These are phyloP conservation scores for Redunca redunca DNA, from an alignment of 2,113 vertebrate species.

Conservation along the genomic window DNA sequence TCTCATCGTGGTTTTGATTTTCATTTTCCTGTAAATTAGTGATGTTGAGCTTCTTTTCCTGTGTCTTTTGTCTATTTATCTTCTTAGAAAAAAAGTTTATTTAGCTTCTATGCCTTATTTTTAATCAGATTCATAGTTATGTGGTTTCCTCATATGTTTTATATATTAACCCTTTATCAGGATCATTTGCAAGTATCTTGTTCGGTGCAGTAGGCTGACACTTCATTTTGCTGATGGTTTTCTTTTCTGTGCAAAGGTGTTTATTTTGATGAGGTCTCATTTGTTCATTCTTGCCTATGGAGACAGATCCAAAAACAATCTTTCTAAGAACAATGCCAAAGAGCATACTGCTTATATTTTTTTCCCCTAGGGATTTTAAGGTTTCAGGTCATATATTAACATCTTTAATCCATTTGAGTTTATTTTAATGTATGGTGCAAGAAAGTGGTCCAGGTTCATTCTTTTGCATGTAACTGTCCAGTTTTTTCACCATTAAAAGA, in stretches of 20 bases:
- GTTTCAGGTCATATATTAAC: neutral
- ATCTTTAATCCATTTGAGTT: neutral
- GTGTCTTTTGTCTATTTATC: neutral
- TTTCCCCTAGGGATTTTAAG: neutral
- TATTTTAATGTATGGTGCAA: neutral
- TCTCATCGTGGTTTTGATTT: neutral
- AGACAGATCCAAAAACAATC: neutral
- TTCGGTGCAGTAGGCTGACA: neutral
- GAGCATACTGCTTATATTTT: neutral
- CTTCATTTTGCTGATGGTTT: neutral
- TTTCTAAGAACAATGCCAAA: neutral
- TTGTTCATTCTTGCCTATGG: neutral
- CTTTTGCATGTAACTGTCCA: neutral
- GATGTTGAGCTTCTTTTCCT: neutral
- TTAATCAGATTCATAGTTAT: neutral
- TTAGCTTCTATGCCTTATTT: neutral
- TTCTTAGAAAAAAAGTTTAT: neutral
- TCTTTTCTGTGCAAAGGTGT: neutral
- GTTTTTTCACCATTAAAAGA: neutral
- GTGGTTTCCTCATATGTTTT: neutral
- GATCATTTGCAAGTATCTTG: neutral
- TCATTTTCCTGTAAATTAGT: neutral
- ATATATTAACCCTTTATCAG: neutral
- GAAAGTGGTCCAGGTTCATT: neutral
- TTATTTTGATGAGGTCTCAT: neutral